phyloP scores from a whole-genome alignment of 2,888 invertebrate species.

The Daptonema setosum region DNA sequence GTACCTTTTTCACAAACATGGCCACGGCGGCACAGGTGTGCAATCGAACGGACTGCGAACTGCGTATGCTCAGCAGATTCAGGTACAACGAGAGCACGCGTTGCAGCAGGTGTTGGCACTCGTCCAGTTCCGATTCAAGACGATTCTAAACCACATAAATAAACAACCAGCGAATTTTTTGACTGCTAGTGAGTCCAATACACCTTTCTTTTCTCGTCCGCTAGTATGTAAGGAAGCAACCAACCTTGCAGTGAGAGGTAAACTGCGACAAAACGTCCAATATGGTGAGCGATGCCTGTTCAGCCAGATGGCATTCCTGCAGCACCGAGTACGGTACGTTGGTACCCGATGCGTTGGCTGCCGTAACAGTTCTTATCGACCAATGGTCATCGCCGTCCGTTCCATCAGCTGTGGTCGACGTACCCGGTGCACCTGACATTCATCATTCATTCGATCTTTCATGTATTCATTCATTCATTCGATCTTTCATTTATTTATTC shows the following conservation, averaged over 20 bases:
- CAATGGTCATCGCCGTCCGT: no score
- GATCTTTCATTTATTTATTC: no score
- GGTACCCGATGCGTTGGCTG: no score
- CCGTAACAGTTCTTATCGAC: no score
- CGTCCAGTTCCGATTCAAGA: slow-evolving; percentile 40
- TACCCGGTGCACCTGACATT: no score
- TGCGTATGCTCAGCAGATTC: slow-evolving; percentile 61
- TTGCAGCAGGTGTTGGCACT: slow-evolving; percentile 49
- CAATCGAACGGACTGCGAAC: slow-evolving; percentile 66
- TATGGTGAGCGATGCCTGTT: slow-evolving; percentile 65
- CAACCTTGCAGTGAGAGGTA: slow-evolving; percentile 11
- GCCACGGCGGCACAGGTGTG: slow-evolving; percentile 76
- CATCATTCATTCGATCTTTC: no score
- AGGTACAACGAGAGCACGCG: slow-evolving; percentile 64
- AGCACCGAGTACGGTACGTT: slow-evolving; percentile 32
- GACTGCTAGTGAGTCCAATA: background rate
- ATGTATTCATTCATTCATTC: no score
- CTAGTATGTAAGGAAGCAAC: background rate
- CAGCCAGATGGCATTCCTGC: slow-evolving; percentile 57
- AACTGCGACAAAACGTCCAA: slow-evolving; percentile 45
- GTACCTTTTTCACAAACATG: slow-evolving; percentile 59
- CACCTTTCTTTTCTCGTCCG: background rate
- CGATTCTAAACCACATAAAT: slow-evolving; percentile 28
- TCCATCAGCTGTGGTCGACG: no score
- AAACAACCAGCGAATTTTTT: background rate